phyloP scores from a whole-genome alignment of 2,113 vertebrate genomes.

The Lota lota region DNA sequence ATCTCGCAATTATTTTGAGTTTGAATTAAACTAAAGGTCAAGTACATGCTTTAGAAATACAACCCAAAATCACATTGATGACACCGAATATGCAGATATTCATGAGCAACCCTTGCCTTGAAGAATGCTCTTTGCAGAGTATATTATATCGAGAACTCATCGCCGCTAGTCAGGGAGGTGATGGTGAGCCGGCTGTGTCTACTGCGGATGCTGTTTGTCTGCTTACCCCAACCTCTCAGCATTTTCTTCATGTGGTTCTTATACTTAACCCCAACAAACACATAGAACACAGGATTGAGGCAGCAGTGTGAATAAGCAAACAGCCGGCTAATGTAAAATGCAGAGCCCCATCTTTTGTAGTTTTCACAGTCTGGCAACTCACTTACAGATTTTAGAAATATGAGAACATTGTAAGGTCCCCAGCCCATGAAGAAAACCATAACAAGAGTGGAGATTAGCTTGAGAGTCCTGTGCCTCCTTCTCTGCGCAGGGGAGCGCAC shows the following conservation, averaged over 20 bases:
- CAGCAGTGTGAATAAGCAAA: conserved; percentile 90
- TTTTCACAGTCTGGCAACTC: not conserved
- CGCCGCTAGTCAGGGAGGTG: conserved; percentile 57
- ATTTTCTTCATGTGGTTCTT: conserved; percentile 80
- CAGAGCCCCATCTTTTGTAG: conserved; percentile 47
- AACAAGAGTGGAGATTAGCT: conserved; percentile 85
- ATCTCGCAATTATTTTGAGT: too few species aligned
- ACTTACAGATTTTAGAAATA: conserved; percentile 60
- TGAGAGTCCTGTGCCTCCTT: conserved; percentile 80
- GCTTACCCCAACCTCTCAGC: conserved; percentile 35
- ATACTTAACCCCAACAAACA: conserved; percentile 89
- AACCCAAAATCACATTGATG: not conserved
- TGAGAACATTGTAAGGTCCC: conserved; percentile 84
- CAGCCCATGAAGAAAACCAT: conserved; percentile 87
- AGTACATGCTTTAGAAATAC: not conserved
- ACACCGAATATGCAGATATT: too few species aligned
- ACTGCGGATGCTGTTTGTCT: not conserved
- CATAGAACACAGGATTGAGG: conserved; percentile 91
- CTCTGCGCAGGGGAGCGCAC: conserved; percentile 71
- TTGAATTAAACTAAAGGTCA: not conserved
- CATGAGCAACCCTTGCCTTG: too few species aligned
- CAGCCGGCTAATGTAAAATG: conserved; percentile 72
- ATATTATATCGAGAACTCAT: conserved; percentile 57
- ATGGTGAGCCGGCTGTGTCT: conserved; percentile 35
- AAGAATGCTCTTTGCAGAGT: not conserved